Evolutionary conservation across 92 coral and sea anemone species (phyloP), one percentile per base, ranked within the genome.

Genomic region (Porites divaricata): DNA sequence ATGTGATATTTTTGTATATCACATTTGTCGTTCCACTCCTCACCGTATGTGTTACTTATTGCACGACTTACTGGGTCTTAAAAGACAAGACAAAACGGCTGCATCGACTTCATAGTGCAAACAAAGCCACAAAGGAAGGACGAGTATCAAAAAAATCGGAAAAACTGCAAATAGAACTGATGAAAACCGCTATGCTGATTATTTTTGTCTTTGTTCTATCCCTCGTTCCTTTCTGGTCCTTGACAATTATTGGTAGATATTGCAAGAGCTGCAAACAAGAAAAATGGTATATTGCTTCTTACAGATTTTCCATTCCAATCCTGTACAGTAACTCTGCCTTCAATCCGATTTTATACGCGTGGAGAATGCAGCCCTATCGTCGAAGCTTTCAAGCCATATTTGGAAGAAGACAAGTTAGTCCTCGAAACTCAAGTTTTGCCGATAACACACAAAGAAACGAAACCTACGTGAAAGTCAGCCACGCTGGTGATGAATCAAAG

Each of bases 331-430:
- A 90, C 63, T 90, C 93, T 11, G 80, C 86, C 3, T 77, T 81
- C 6, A 90, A 90, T 58, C 93, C 93, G 71, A 49, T 90, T 48
- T 53, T 90, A 17, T 90, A 90, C 58, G 90, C 89, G 1, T 90
- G 93, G 93, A 75, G 93, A 48, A 86, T 90, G 66, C 85, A 66
- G 3, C 63, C 69, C 12, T 90, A 81, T 74, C 83, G 93, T 17
- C 84, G 77, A 21, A 83, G 85, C 35, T 67, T 89, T 57, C 63
- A 58, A 9, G 78, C 72, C 17, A 11, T 82, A 26, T 82, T 81
- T 41, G 23, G 63, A 20, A 65, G 51, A 2, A 24, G 41, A 49
- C 24, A 15, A 21, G 48, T 63, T 6, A 3, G 45, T 20, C 61
- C 2, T 59, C 15, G 48, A 19, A 58, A 16, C 59, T 21, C 24